Percentiles rank a stretch among this genome's conserved stretches.
phyloP scores from a whole-genome alignment of 2,888 invertebrate genomes.

The Trichopria drosophilae region DNA sequence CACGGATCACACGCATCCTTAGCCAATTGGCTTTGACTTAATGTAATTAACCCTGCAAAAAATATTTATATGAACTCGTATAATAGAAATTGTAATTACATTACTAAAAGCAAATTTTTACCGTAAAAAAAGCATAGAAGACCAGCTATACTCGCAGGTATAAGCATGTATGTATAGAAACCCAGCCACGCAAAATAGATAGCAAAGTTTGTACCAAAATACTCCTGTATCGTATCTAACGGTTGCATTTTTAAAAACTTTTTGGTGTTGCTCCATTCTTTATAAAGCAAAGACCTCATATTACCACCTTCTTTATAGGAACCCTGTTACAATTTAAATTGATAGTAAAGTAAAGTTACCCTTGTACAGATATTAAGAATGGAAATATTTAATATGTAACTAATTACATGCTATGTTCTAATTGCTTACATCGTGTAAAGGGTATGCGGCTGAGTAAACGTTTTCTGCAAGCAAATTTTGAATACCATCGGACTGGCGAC shows the following conservation, averaged over 20 bases:
- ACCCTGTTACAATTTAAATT: slow-evolving; percentile 63
- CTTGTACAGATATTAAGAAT: too few relatives aligned
- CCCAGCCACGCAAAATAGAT: slow-evolving; percentile 85
- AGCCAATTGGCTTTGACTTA: slow-evolving; percentile 39
- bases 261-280: slow-evolving; percentile 72
- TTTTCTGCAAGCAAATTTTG: slow-evolving; percentile 68
- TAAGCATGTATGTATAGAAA: slow-evolving; percentile 82
- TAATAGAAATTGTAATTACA: slow-evolving; percentile 1
- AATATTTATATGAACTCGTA: slow-evolving; percentile 62
- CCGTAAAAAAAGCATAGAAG: slow-evolving; percentile 69
- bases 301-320: slow-evolving; percentile 60
- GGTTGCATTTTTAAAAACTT: slow-evolving; percentile 77
- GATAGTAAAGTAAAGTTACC: slow-evolving; percentile 20
- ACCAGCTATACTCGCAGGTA: slow-evolving; percentile 72
- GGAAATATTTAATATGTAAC: too few relatives aligned
- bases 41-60: slow-evolving; percentile 39
- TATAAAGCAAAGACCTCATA: slow-evolving; percentile 63
- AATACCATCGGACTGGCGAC: slow-evolving; percentile 72
- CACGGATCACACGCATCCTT: slow-evolving; percentile 42
- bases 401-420: slow-evolving; percentile 14
- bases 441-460: slow-evolving; percentile 73
- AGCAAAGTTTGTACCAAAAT: slow-evolving; percentile 77
- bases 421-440: slow-evolving; percentile 72
- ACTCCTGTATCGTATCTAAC: slow-evolving; percentile 75
- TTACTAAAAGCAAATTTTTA: slow-evolving; percentile 37